These are phyloP conservation scores for Buathra laborator DNA, from an alignment of 2,888 invertebrate species.

Conservation along the genomic window DNA sequence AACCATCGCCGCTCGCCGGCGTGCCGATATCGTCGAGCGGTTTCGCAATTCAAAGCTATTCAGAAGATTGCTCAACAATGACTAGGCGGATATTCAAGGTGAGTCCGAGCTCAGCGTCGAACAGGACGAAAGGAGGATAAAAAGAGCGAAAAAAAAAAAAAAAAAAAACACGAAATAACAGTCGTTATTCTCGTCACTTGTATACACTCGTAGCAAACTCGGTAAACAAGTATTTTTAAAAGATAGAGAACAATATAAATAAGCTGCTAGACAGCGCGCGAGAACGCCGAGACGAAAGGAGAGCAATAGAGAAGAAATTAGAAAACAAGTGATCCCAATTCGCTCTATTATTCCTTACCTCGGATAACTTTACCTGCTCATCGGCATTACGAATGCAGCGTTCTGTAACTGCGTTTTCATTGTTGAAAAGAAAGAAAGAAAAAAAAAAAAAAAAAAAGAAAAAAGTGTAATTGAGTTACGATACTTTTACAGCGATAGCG, in stretches of 20 bases:
- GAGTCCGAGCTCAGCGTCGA: constrained; percentile 29
- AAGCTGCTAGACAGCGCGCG: not conserved
- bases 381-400: constrained; percentile 6
- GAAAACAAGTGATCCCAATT: constrained; percentile 43
- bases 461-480: not conserved
- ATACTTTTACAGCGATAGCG: not conserved
- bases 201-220: constrained; percentile 4
- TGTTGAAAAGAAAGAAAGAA: not conserved
- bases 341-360: constrained; percentile 25
- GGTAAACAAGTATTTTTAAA: constrained; percentile 1
- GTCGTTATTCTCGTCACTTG: constrained; percentile 24
- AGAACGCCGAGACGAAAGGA: not conserved
- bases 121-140: constrained; percentile 26
- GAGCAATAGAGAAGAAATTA: constrained; percentile 10
- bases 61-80: constrained; percentile 71
- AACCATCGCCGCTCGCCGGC: constrained; percentile 22
- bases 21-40: constrained; percentile 60
- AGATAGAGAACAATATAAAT: constrained; percentile 24
- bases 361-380: constrained; percentile 35
- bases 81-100: constrained; percentile 68
- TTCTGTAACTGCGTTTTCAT: constrained; percentile 35
- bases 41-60: constrained; percentile 72
- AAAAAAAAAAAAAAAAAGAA: not conserved
- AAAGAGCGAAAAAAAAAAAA: constrained; percentile 7
- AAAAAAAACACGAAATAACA: constrained; percentile 11